Evolutionary conservation across 2,113 vertebrate species (phyloP), one percentile per base, ranked within the genome.

Genomic region (Odobenus rosmarus): DNA sequence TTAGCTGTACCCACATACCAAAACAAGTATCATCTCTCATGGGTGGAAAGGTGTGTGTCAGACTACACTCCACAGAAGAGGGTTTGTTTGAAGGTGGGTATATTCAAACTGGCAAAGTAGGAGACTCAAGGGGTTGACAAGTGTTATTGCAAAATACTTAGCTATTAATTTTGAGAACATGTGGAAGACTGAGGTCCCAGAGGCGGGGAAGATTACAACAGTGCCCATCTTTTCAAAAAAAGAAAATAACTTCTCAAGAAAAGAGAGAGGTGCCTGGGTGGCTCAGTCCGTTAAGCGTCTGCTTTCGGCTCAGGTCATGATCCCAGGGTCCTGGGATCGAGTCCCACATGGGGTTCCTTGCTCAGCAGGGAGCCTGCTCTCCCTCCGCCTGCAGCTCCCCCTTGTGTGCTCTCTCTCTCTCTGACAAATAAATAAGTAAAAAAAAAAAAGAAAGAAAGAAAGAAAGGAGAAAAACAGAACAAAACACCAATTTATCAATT

Each of bases 161-260:
- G 51, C 33, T 93, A 1, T 79, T 91, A 55, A 74, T 97, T 96
- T 77, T 69, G 80, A 95, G 84, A 90, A 46, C 83, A 74, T 9
- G 69, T 57, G 67, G 42, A 69, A 96, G 46, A 76, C n/a, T 5
- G 90, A 95, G 33, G 55, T 80, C 77, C 64, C 79, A 16, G 53
- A 4, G 31, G 21, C 7, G 10, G 33, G 2, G 2, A 59, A 80
- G 55, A 26, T 46, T 91, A 61, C 16, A 61, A 21, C 10, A 36
- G 39, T 74, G 72, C 21, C 42, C 76, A 42, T 85, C 64, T 77
- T 97, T 90, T 81, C 86, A 96, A 82, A 90, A 90, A 46, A 46
- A 39, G 51, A 51, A 92, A 94, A 83, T 49, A 95, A 85, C 39
- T 85, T 93, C 94, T 97, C 28, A 69, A 90, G 88, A 88, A 82